These are phyloP conservation scores for Zaprionus capensis DNA, from an alignment of 1,140 invertebrate genomes.

Conservation along the genomic window DNA sequence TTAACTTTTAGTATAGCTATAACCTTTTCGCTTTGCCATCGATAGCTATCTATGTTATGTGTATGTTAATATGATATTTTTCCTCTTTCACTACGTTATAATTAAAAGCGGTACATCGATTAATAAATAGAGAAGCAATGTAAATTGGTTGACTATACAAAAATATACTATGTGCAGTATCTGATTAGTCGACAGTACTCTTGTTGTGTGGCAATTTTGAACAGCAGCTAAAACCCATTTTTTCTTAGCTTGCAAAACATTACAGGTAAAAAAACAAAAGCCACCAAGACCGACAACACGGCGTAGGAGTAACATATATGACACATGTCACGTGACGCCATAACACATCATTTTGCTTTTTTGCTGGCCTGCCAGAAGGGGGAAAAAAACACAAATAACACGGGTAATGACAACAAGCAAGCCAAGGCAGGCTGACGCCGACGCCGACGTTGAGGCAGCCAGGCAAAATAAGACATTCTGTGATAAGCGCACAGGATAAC, in stretches of 20 bases:
- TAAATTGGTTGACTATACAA: neutral
- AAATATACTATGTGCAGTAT: neutral
- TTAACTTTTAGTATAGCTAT: too few species aligned
- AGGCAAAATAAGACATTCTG: slow-evolving; percentile 64
- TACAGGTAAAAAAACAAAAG: slow-evolving; percentile 24
- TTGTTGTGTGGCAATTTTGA: too few species aligned
- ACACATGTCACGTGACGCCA: slow-evolving; percentile 65
- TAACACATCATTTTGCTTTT: slow-evolving; percentile 61
- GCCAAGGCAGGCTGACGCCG: slow-evolving; percentile 14
- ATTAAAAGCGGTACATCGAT: neutral
- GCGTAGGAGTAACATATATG: slow-evolving; percentile 57
- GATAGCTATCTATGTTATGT: too few species aligned
- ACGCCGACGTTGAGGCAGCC: slow-evolving; percentile 23
- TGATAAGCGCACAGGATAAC: slow-evolving; percentile 67
- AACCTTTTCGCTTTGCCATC: too few species aligned
- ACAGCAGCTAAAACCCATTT: slow-evolving; percentile 11
- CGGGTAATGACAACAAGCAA: slow-evolving; percentile 53
- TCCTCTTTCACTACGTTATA: too few species aligned
- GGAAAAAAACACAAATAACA: slow-evolving; percentile 46
- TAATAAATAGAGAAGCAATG: neutral
- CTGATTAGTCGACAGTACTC: neutral
- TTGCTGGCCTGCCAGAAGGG: slow-evolving; percentile 6
- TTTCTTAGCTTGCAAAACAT: slow-evolving; percentile 7
- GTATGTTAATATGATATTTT: too few species aligned
- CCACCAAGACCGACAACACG: slow-evolving; percentile 27